Evolutionary conservation across 23 tunicate species (phyloP).

Genomic region (Ascidia mentula): DNA sequence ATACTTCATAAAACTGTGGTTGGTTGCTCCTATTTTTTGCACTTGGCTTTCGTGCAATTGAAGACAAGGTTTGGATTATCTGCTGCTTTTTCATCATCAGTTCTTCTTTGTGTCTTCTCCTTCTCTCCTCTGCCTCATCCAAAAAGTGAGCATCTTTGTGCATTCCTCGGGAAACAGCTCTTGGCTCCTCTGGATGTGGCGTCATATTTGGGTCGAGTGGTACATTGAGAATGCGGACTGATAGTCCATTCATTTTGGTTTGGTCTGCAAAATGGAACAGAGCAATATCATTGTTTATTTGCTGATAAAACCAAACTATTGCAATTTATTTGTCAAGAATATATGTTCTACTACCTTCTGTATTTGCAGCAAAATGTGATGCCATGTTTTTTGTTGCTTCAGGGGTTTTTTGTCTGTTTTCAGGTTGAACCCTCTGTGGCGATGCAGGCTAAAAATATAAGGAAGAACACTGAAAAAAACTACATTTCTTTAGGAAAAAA

Average conservation of each 20-base stretch:
- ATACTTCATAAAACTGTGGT: conserved; percentile 32
- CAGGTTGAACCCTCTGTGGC: too few relatives aligned
- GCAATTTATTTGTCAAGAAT: too few relatives aligned
- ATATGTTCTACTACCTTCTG: too few relatives aligned
- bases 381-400: too few relatives aligned
- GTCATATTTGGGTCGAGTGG: conserved; percentile 4
- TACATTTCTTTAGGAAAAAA: too few relatives aligned
- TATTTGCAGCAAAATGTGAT: too few relatives aligned
- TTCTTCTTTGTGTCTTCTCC: conserved; percentile 31
- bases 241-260: background rate
- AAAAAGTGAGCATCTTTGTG: background rate
- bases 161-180: background rate
- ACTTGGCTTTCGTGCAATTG: conserved; percentile 12
- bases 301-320: too few relatives aligned
- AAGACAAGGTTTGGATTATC: conserved; percentile 14
- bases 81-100: conserved; percentile 24
- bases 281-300: too few relatives aligned
- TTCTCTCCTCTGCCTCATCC: conserved; percentile 18
- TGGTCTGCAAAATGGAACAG: background rate
- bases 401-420: too few relatives aligned
- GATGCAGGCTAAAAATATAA: too few relatives aligned
- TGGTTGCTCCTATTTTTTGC: background rate
- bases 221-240: background rate
- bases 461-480: too few relatives aligned
- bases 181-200: background rate